Percentiles rank a stretch among this genome's conserved stretches.
Conservation (phyloP, 2,888 invertebrate species). For the Cataglyphis altisquamis region DNA sequence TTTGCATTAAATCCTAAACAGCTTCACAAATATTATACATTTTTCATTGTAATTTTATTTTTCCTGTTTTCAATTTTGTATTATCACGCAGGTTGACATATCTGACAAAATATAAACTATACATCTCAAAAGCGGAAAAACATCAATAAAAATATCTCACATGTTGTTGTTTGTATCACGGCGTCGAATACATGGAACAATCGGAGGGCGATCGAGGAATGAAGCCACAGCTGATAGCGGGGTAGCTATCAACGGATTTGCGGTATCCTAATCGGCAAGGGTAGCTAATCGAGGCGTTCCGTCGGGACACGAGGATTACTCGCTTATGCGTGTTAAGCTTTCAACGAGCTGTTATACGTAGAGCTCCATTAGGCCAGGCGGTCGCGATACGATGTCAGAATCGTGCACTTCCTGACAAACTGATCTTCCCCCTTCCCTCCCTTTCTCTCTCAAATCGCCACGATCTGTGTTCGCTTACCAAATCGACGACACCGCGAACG, state of each 20-base stretch:
- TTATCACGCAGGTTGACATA: constrained; percentile 20
- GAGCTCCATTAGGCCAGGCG: constrained; percentile 60
- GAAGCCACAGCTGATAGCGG: constrained; percentile 29
- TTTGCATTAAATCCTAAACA: background rate
- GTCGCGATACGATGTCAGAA: constrained; percentile 45
- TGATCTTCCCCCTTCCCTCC: constrained; percentile 22
- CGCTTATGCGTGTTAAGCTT: constrained; percentile 73
- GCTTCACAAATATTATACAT: background rate
- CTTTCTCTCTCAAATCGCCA: background rate
- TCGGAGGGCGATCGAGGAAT: constrained; percentile 44
- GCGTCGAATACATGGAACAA: constrained; percentile 29
- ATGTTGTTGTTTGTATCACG: constrained; percentile 54
- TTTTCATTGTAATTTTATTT: background rate
- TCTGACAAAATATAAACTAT: constrained; percentile 36
- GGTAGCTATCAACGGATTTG: constrained; percentile 66
- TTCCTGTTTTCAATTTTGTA: constrained; percentile 30
- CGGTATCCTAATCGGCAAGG: constrained; percentile 68
- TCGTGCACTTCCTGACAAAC: constrained; percentile 56
- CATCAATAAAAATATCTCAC: constrained; percentile 26
- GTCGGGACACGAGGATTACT: constrained; percentile 68
- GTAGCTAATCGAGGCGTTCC: constrained; percentile 67
- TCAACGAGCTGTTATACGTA: constrained; percentile 70
- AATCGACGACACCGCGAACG: constrained; percentile 54
- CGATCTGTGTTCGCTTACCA: constrained; percentile 14
- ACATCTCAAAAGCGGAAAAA: constrained; percentile 27